Evolutionary conservation across 2,797 vertebrate species (phyloP), one percentile per base, ranked within the genome.

Genomic region (Hypotaenidia okinawae): DNA sequence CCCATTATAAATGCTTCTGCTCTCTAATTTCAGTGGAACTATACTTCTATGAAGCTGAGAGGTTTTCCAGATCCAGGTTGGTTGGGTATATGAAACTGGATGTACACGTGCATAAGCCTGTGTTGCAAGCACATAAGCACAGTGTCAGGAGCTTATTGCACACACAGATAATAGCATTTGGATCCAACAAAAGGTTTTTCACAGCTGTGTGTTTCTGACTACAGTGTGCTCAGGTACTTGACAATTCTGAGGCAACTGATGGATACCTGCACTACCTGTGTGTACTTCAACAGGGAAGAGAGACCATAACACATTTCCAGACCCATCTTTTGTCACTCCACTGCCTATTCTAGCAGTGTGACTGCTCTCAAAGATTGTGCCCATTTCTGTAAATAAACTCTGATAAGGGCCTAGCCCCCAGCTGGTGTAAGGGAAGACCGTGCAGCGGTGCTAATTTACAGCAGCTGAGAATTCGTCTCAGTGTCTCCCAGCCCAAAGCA

Each of bases 401-500:
- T 54, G 86, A 68, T 62, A 79, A 82, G 70, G 80, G 41, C 41
- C 86, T 41, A 87, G 81, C 52, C 68, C 76, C 84, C 88, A 95
- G 95, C 84, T 95, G 95, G 64, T 9, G 84, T 92, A 94, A 95
- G 16, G 12, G 74, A 93, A 96, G 86, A 91, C 67, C 33, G 8
- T 85, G 91, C 90, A 94, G 86, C 1, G 51, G 91, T 93, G 90
- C 94, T 95, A 82, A 96, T 92, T 89, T 92, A 91, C 93, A 95
- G 90, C 93, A 96, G 90, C 94, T 95, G 95, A 95, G 94, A 95
- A 96, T 96, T 94, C 0, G 51, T 80, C 72, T 76, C 67, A 62
- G 39, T 79, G 85, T 87, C 59, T 93, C 77, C 49, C 63, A 91
- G 81, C 35, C 59, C 70, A 69, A 92, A 94, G 70, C 72, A 94